Evolutionary conservation across 1,140 invertebrate genomes (phyloP).

Genomic region (Dinoponera quadriceps): DNA sequence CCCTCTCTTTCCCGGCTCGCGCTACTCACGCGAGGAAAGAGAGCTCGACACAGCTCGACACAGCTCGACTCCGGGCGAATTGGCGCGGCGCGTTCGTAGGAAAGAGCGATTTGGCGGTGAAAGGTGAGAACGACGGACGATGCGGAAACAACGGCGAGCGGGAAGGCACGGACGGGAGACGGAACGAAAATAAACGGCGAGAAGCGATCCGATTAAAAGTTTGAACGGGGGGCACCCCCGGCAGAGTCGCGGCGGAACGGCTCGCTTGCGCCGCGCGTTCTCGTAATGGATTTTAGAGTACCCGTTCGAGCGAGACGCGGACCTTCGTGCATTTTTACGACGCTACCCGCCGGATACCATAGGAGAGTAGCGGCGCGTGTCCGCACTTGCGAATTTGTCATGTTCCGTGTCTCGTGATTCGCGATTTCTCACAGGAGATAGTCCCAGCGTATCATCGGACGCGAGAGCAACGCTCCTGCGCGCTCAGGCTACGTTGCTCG

Average conservation of each 20-base stretch:
- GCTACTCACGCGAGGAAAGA: slow-evolving; percentile 29
- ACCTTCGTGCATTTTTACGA: slow-evolving; percentile 74
- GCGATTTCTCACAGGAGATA: not conserved
- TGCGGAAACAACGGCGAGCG: slow-evolving; percentile 10
- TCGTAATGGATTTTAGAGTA: slow-evolving; percentile 83
- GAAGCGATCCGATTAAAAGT: slow-evolving; percentile 79
- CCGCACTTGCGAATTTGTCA: slow-evolving; percentile 5
- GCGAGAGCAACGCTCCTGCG: no score
- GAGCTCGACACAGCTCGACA: slow-evolving; percentile 17
- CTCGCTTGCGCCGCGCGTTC: slow-evolving; percentile 70
- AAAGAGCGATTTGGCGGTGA: slow-evolving; percentile 26
- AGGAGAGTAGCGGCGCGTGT: not conserved
- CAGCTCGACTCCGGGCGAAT: slow-evolving; percentile 27
- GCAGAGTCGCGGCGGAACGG: slow-evolving; percentile 63
- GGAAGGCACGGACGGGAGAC: slow-evolving; percentile 10
- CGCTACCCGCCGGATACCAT: slow-evolving; percentile 45
- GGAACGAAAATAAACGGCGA: slow-evolving; percentile 63
- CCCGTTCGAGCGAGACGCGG: slow-evolving; percentile 55
- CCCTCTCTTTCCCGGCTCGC: not conserved
- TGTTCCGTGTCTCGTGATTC: slow-evolving; percentile 3
- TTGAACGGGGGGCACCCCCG: slow-evolving; percentile 62
- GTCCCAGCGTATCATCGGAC: not conserved
- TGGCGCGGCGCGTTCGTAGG: slow-evolving; percentile 13
- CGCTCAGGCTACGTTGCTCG: no score
- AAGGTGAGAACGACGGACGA: slow-evolving; percentile 31